Evolutionary conservation across 2,888 invertebrate species (phyloP).

Genomic region (Sialis fuliginosa): DNA sequence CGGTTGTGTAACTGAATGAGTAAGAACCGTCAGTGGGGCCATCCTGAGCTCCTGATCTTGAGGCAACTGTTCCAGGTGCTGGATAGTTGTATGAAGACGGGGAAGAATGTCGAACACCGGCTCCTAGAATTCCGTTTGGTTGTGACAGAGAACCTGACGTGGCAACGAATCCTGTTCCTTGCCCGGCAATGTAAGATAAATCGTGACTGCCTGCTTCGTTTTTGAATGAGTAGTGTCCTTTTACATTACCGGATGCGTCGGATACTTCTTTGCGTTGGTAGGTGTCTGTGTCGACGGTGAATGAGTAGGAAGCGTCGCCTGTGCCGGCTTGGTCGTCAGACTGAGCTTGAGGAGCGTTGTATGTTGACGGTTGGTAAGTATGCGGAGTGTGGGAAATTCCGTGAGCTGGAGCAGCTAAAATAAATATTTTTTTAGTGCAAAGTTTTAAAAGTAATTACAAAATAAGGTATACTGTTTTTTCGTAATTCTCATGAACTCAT

Average conservation of each 20-base stretch:
- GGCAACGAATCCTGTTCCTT: slow-evolving; percentile 11
- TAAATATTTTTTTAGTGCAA: neutral
- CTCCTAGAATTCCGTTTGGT: slow-evolving; percentile 7
- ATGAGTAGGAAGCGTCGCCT: slow-evolving; percentile 16
- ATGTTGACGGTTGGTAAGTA: too few relatives aligned
- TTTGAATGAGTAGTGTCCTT: slow-evolving; percentile 9
- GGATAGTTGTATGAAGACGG: neutral
- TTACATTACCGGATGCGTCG: slow-evolving; percentile 18
- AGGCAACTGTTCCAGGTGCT: neutral
- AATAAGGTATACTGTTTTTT: too few relatives aligned
- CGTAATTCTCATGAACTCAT: too few relatives aligned
- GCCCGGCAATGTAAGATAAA: slow-evolving; percentile 10
- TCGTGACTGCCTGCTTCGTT: slow-evolving; percentile 8
- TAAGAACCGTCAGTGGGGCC: slow-evolving; percentile 16
- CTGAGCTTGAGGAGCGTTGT: neutral
- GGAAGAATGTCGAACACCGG: neutral
- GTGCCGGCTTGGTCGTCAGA: slow-evolving; percentile 1
- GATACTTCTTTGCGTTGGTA: slow-evolving; percentile 19
- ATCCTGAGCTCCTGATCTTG: neutral
- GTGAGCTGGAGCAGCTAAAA: neutral
- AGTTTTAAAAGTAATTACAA: too few relatives aligned
- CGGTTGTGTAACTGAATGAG: slow-evolving; percentile 15
- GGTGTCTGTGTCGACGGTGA: slow-evolving; percentile 18
- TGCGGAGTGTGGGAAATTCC: neutral
- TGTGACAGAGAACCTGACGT: slow-evolving; percentile 9